Evolutionary conservation across 1,140 invertebrate genomes (phyloP).

Genomic region (Vollenhovia emeryi): DNA sequence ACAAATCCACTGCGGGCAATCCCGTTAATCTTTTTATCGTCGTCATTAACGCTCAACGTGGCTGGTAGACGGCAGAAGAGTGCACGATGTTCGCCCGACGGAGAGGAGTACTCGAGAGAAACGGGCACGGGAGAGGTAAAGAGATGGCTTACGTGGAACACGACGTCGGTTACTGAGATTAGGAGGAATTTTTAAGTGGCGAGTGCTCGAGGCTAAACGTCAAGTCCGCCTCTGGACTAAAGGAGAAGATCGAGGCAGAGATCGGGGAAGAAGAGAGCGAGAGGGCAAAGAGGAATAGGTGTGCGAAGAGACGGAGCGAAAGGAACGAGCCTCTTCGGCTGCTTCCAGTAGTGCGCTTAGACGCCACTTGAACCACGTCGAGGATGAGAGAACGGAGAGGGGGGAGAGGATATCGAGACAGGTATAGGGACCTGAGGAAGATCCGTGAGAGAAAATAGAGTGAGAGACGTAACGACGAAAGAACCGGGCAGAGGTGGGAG

Average conservation of each 20-base stretch:
- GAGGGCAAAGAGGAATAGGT: constrained; percentile 28
- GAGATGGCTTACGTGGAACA: constrained; percentile 64
- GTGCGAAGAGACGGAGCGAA: constrained; percentile 50
- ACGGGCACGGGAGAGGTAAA: not conserved
- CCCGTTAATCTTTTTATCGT: constrained; percentile 77
- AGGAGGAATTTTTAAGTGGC: constrained; percentile 75
- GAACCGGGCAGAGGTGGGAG: constrained; percentile 11
- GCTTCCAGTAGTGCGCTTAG: constrained; percentile 61
- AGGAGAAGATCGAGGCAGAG: constrained; percentile 39
- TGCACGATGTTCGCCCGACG: not conserved
- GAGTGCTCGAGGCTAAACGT: constrained; percentile 68
- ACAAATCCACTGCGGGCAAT: constrained; percentile 67
- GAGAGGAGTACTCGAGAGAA: not conserved
- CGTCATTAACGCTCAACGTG: constrained; percentile 71
- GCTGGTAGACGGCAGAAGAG: constrained; percentile 3
- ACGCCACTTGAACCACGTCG: constrained; percentile 61
- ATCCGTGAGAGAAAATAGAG: constrained; percentile 58
- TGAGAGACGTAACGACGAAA: constrained; percentile 56
- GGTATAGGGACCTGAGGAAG: constrained; percentile 48
- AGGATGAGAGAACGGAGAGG: constrained; percentile 32
- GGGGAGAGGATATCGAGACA: constrained; percentile 45
- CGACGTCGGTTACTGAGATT: constrained; percentile 73
- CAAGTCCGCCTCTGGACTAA: constrained; percentile 43
- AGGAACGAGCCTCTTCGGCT: constrained; percentile 59
- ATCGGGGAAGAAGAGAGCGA: not conserved